Evolutionary conservation across 2,888 invertebrate species (phyloP), one percentile per base, ranked within the genome.

Genomic region (Conops quadrifasciatus): DNA sequence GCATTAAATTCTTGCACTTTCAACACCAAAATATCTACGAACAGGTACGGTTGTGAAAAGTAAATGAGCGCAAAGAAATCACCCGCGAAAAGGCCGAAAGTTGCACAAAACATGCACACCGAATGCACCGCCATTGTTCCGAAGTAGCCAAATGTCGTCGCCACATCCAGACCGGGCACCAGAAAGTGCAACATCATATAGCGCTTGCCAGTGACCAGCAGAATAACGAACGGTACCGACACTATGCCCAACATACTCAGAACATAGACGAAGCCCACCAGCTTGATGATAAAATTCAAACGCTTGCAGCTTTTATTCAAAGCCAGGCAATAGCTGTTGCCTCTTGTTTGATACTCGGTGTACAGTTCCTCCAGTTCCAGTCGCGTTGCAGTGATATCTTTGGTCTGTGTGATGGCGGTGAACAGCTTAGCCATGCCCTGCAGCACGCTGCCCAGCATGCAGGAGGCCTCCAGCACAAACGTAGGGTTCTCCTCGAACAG

Each of bases 21-120:
- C 7, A 75, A 7, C 11, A 56, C 30, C 24, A 76, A 75, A 2
- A 77, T 70, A 43, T 74, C 74, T 7, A 53, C 72, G 19, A 76
- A 70, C 1, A 76, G 30, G 2, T 64, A 30, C 0, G 72, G 64
- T 43, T 78, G 77, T 1, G 69, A 69, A 16, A 75, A 63, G 56
- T 11, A 72, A 1, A 76, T 36, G 9, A 77, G 5, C 13, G 75
- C 53, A 13, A 72, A 71, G 36, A 75, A 56, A 47, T 78, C 77
- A 0, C 73, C 74, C 19, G 74, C 73, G 62, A 74, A 78, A 7
- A 76, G 72, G 0, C 77, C 77, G 30, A 73, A 74, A 0, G 67
- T 72, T 0, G 73, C 78, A 2, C 77, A 71, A 4, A 75, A 2
- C 1, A 75, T 13, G 7, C 73, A 73, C 1, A 70, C n/a, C 0